Evolutionary conservation across 2,113 vertebrate species (phyloP).

Genomic region (Triplophysa dalaica): DNA sequence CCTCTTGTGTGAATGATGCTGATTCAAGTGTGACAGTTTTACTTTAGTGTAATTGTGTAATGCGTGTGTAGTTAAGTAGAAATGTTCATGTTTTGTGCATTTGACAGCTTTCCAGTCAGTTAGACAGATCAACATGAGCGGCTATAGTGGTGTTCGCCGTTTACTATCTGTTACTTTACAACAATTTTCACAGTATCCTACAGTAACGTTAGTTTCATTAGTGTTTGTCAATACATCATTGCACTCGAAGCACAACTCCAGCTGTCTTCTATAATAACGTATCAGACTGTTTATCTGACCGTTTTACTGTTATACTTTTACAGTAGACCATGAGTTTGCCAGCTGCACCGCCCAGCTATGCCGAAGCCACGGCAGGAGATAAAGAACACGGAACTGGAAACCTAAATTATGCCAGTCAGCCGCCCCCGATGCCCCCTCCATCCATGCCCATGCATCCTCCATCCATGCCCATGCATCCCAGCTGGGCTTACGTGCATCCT

Average conservation of each 20-base stretch:
- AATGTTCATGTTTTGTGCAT: not conserved
- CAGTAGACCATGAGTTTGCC: conserved; percentile 52
- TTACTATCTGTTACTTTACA: not conserved
- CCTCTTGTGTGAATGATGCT: not conserved
- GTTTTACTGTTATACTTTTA: not conserved
- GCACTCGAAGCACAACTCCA: too few relatives aligned
- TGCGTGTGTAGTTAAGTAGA: not conserved
- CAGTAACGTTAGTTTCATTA: too few relatives aligned
- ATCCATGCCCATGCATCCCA: conserved; percentile 52
- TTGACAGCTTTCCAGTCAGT: not conserved
- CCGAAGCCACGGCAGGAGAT: conserved; percentile 57
- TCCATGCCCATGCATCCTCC: conserved; percentile 38
- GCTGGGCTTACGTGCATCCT: conserved; percentile 53
- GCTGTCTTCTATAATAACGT: not conserved
- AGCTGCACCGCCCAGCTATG: conserved; percentile 56
- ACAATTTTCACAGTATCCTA: not conserved
- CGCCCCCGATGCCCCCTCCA: conserved; percentile 41
- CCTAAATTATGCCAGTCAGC: conserved; percentile 26
- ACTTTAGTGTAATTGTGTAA: not conserved
- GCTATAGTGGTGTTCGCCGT: not conserved
- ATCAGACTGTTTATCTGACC: not conserved
- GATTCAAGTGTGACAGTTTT: not conserved
- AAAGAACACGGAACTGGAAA: conserved; percentile 39
- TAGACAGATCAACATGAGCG: not conserved
- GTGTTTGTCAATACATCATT: too few relatives aligned